Percentiles rank a stretch among this genome's conserved stretches.
These are phyloP conservation scores for Pandemis cinnamomeana DNA, from an alignment of 2,888 invertebrate genomes.

Conservation along the genomic window DNA sequence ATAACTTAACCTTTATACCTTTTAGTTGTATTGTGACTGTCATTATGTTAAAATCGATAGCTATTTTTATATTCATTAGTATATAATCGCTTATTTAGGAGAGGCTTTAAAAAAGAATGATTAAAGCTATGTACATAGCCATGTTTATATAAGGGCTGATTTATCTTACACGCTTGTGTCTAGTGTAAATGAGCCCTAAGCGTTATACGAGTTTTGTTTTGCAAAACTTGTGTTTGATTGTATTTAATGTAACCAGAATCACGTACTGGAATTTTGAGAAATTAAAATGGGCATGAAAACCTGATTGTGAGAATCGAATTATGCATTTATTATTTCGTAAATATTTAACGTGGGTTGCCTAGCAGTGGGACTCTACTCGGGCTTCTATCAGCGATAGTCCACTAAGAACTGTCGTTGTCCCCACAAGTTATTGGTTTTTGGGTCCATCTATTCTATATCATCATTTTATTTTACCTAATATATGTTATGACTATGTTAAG, in stretches of 20 bases:
- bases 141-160: not conserved
- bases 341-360: not conserved
- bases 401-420: too few relatives aligned
- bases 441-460: too few relatives aligned
- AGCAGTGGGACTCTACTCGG: not conserved
- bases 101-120: conserved; percentile 1
- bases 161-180: not conserved
- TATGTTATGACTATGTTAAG: too few relatives aligned
- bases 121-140: conserved; percentile 2
- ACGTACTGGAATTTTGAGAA: not conserved
- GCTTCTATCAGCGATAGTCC: not conserved
- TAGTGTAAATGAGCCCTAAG: not conserved
- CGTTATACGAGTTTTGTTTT: not conserved
- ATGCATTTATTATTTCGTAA: not conserved
- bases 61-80: conserved; percentile 22
- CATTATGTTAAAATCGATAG: conserved; percentile 11
- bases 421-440: too few relatives aligned
- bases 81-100: conserved; percentile 2
- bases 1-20: not conserved
- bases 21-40: conserved; percentile 13
- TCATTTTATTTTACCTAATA: too few relatives aligned
- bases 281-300: not conserved
- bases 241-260: not conserved
- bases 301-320: not conserved
- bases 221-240: not conserved